Base-by-base conservation (phyloP, 1,140 invertebrate genomes). In the Drosophila ogumai region DNA sequence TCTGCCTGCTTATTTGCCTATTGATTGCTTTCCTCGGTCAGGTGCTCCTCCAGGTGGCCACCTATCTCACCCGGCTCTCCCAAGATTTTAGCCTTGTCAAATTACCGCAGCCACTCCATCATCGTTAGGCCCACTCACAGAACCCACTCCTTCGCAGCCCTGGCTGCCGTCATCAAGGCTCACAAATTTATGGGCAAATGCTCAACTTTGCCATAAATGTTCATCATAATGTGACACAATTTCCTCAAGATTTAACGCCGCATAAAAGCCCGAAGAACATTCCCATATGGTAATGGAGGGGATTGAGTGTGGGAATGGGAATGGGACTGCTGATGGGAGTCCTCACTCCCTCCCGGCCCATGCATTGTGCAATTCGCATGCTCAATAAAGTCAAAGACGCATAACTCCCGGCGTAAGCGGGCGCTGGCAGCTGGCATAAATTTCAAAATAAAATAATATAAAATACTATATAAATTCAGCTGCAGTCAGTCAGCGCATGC, bases 181-280 rank as follows among this genome's bases (percentile, higher is more conserved):
- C 63, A 77, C 72, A 68, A 87, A 87, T 87, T 87, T 87, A 87
- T 87, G 84, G 50, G 76, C 67, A 57, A 78, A 80, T 82, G 81
- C 80, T 90, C 85, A 81, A 78, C 76, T 84, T 84, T 80, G 76
- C 76, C 84, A 87, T 87, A 87, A 87, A 87, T 87, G 84, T 90
- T 88, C 85, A 87, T 87, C 81, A 90, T 90, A 85, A 90, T 90
- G 85, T 85, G 85, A 90, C 85, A 90, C 85, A 90, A 90, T 90
- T 90, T 90, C 75, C 85, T 81, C 69, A 79, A 90, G 85, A 90
- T 90, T 90, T 90, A 90, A 90, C 85, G 85, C 81, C 63, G 84
- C 84, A 88, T 84, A 88, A 88, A 79, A 74, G 54, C 73, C 54
- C 66, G 43, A 36, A 17, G 25, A 69, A 58, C 72, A 66, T 32